Conservation (phyloP, 2,797 vertebrate species). For the Myripristis murdjan region DNA sequence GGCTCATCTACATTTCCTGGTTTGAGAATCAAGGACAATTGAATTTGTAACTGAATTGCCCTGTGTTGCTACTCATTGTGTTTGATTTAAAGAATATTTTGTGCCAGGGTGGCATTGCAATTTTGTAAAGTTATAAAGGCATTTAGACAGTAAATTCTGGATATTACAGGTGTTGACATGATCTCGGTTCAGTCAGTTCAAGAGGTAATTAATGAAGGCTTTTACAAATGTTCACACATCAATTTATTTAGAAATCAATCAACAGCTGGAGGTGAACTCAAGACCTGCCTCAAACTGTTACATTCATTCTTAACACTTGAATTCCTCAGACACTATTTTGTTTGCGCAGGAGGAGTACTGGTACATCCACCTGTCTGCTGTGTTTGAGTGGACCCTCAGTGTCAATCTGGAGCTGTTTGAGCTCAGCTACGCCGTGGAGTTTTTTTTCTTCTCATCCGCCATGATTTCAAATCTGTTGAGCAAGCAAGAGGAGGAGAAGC, state of each 20-base stretch:
- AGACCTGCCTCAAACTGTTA: not conserved
- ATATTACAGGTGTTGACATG: too few species aligned
- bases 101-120: too few species aligned
- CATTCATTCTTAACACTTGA: slow-evolving; percentile 64
- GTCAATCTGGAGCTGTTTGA: slow-evolving; percentile 86
- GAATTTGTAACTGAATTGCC: too few species aligned
- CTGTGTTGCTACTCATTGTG: too few species aligned
- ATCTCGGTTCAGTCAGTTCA: too few species aligned
- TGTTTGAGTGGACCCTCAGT: slow-evolving; percentile 87
- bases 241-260: not conserved
- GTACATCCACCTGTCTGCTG: slow-evolving; percentile 78
- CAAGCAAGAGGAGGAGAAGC: slow-evolving; percentile 79
- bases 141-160: too few species aligned
- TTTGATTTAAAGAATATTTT: too few species aligned
- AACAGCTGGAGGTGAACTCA: not conserved
- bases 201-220: not conserved
- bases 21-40: too few species aligned
- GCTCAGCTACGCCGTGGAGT: slow-evolving; percentile 84
- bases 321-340: slow-evolving; percentile 76
- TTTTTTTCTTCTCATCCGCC: slow-evolving; percentile 83
- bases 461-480: slow-evolving; percentile 83
- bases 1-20: too few species aligned
- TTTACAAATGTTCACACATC: not conserved
- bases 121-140: too few species aligned
- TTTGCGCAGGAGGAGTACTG: slow-evolving; percentile 66